phyloP scores from a whole-genome alignment of 1,140 invertebrate genomes.

The Lethrus apterus region DNA sequence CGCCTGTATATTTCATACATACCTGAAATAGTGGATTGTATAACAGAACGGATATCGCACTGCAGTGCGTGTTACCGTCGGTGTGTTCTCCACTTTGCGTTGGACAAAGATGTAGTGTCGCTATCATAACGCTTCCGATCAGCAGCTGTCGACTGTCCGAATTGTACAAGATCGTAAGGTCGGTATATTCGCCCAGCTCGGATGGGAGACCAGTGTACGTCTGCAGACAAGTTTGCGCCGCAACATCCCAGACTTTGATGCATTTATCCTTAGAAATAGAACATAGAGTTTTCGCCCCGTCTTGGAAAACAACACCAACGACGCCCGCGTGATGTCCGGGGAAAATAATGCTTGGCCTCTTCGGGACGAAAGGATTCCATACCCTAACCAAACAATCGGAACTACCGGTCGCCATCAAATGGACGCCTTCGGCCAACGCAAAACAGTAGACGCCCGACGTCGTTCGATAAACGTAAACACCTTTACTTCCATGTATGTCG shows the following conservation, averaged over 20 bases:
- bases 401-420: constrained; percentile 61
- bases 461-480: constrained; percentile 22
- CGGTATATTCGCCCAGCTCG: constrained; percentile 49
- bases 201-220: constrained; percentile 54
- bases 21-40: constrained; percentile 62
- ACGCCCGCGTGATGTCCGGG: constrained; percentile 63
- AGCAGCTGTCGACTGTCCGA: constrained; percentile 53
- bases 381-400: constrained; percentile 61
- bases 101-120: constrained; percentile 51
- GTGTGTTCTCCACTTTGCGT: constrained; percentile 53
- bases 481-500: constrained; percentile 29
- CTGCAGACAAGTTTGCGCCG: constrained; percentile 52
- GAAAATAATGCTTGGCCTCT: constrained; percentile 51
- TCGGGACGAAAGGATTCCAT: constrained; percentile 69
- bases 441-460: constrained; percentile 50
- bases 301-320: constrained; percentile 55
- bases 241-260: constrained; percentile 64
- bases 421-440: constrained; percentile 47
- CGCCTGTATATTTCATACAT: constrained; percentile 3
- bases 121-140: constrained; percentile 53
- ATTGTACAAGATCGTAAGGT: constrained; percentile 56
- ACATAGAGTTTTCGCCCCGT: constrained; percentile 43
- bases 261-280: constrained; percentile 57
- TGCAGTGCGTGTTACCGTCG: constrained; percentile 60
- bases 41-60: constrained; percentile 54